phyloP scores from a whole-genome alignment of 2,113 vertebrate genomes.

The zebrafish (Danio rerio) region GRCz12tu NC_133198.1:27335501-27336000 shows the following conservation, averaged over 20 bases:
- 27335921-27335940: conserved; percentile 75
- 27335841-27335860: conserved; percentile 49
- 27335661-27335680: not conserved
- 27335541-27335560: too few relatives aligned
- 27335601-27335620: too few relatives aligned
- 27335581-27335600: too few relatives aligned
- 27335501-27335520: not conserved
- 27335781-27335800: conserved; percentile 67
- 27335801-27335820: conserved; percentile 71
- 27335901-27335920: conserved; percentile 65
- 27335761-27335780: conserved; percentile 74
- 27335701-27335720: not conserved
- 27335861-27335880: conserved; percentile 43
- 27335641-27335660: not conserved
- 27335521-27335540: too few relatives aligned
- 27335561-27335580: too few relatives aligned
- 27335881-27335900: conserved; percentile 72
- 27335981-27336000: conserved; percentile 23
- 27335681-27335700: not conserved
- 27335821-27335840: conserved; percentile 15
- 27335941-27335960: conserved; percentile 41
- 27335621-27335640: too few relatives aligned
- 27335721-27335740: conserved; percentile 78
- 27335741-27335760: conserved; percentile 72
- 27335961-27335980: conserved; percentile 40